Conservation (phyloP, 1,140 invertebrate genomes). For the Agrilus planipennis region DNA sequence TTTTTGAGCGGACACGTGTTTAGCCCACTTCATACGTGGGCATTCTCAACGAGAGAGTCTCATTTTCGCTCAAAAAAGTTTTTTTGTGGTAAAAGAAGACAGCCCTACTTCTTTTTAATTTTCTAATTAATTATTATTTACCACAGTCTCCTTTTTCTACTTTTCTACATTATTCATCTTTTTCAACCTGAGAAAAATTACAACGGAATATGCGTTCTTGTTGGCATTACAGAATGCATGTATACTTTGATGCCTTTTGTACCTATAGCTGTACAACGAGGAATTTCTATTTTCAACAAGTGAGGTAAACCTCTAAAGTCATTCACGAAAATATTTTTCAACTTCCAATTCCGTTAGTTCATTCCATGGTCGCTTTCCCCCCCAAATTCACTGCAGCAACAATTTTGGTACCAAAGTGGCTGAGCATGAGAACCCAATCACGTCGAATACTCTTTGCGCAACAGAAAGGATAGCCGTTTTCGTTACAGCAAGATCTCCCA, state of each 20-base stretch:
- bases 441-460: constrained; percentile 7
- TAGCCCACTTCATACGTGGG: no score
- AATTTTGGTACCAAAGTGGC: constrained; percentile 4
- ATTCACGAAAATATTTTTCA: not conserved
- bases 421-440: constrained; percentile 5
- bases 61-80: no score
- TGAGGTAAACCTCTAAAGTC: not conserved
- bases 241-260: not conserved
- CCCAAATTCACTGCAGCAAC: constrained; percentile 4
- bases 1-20: no score
- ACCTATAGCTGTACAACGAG: not conserved
- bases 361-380: constrained; percentile 2
- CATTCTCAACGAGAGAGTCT: no score
- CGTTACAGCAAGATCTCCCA: no score
- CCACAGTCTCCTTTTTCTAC: no score
- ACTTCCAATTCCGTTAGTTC: not conserved
- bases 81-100: no score
- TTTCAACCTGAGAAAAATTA: not conserved
- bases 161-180: not conserved
- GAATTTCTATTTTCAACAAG: constrained; percentile 2
- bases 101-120: no score
- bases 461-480: constrained; percentile 1
- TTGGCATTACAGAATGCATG: constrained; percentile 1
- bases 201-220: constrained; percentile 2
- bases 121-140: no score